Base-by-base conservation (phyloP, 1,140 invertebrate species). In the Drosophila murphyi region DNA sequence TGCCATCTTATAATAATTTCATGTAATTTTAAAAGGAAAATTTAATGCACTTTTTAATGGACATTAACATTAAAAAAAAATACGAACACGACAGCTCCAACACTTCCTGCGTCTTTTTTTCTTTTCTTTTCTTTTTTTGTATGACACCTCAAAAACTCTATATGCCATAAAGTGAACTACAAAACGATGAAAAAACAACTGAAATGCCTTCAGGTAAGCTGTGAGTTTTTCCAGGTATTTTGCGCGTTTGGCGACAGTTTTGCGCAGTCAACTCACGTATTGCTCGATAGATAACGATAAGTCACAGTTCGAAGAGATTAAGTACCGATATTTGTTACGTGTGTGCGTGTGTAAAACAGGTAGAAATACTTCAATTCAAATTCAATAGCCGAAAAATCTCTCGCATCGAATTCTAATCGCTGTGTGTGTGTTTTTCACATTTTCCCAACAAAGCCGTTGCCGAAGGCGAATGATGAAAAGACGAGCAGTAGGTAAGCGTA, bases 381-480 rank as follows among this genome's bases (percentile, higher is more conserved):
- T 7, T 43, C 35, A 72, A 63, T 43, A 37, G 32, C 39, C 39
- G n/a, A 60, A 52, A 43, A 79, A 77, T 65, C 73, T 64, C 50
- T 10, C 39, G 39, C 39, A 3, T 3, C 8, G 39, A 41, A 41
- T 10, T 41, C 7, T 5, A 10, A 79, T 56, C 50, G 60, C 45
- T 88, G 55, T 88, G 82, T 87, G 63, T 87, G 82, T 79, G 70
- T 88, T 80, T 86, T 82, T 78, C 72, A 81, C 72, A 78, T 83
- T 83, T 83, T 80, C 81, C 73, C 39, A 43, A 43, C 10, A 67
- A 76, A 55, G 62, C 39, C 20, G 20, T 20, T 0, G 20, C 20
- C 20, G 20, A 20, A 20, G 60, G 71, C 50, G 68, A 71, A 51
- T 45, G 50, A 45, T 70, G 39, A 76, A 55, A 31, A 65, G 63